A percentile compares a stretch with the other conserved stretches of the same genome.
phyloP scores from a whole-genome alignment of 2,113 vertebrate species.

The Drymodes brunneopygia region DNA sequence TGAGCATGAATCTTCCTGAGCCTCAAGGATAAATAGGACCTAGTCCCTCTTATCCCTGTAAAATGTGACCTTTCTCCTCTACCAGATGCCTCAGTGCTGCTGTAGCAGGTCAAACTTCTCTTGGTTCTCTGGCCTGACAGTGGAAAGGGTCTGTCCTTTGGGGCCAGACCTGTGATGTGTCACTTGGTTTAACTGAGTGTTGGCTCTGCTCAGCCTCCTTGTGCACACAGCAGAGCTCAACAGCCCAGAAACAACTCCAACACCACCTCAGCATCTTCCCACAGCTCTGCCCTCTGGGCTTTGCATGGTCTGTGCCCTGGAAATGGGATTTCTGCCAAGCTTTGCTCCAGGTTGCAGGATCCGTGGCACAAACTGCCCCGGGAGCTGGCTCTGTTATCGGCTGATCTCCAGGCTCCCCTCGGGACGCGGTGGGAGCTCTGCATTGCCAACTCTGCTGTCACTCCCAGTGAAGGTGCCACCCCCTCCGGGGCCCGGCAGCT shows the following conservation, averaged over 20 bases:
- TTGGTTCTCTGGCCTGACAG: not conserved
- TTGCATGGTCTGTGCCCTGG: not conserved
- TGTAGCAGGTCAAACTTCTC: not conserved
- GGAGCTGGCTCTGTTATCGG: fast-evolving
- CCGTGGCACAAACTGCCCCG: not conserved
- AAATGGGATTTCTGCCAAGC: not conserved
- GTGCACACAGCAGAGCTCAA: not conserved
- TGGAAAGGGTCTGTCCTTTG: not conserved
- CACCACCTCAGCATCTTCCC: not conserved
- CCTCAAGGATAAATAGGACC: not conserved
- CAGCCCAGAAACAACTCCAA: not conserved
- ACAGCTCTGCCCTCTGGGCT: not conserved
- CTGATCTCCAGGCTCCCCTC: fast-evolving
- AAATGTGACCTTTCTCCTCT: not conserved
- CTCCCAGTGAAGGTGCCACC: not conserved
- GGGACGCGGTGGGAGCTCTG: not conserved
- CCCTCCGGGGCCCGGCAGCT: not conserved
- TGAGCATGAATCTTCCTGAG: not conserved
- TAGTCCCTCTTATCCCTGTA: not conserved
- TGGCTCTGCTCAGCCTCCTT: not conserved
- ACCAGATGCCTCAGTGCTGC: not conserved
- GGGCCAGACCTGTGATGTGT: fast-evolving
- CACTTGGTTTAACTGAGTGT: not conserved
- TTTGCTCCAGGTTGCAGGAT: not conserved
- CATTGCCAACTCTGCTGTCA: not conserved